Evolutionary conservation across 2,888 invertebrate species (phyloP), one percentile per base, ranked within the genome.

Genomic region (Hetaerina titia): DNA sequence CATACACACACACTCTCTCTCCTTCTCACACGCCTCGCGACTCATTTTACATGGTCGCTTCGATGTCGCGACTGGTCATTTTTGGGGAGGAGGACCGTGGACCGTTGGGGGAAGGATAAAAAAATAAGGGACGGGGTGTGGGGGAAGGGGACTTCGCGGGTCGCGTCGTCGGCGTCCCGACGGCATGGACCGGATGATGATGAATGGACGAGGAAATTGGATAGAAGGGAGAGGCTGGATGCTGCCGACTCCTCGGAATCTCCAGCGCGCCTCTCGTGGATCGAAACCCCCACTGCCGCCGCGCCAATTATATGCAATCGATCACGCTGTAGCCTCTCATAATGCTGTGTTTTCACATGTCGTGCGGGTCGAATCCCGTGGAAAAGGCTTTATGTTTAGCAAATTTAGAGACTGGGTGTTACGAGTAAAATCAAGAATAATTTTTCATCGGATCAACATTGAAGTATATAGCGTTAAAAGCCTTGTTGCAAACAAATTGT

Each of bases 151-250:
- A 31, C 31, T 31, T 31, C 25, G 25, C 81, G 81, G 81, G 69
- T n/a, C 22, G 69, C 69, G 69, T 31, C 81, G 9, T 11, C 25
- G 81, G 9, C 25, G 25, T 31, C 13, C 69, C 69, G 69, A 22
- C 69, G 69, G 69, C 81, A 13, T 31, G 13, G 25, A 31, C 25
- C 25, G 11, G 81, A 81, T 6, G 22, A 81, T 81, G 81, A 81
- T 69, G 69, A 69, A 81, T 81, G 81, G 31, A 19, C 81, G 31
- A 31, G 81, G 81, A 31, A 81, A 81, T 81, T 81, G 81, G n/a
- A 22, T 22, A 11, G 81, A 15, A 31, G 9, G 81, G 31, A 13
- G 31, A 11, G 81, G 13, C 45, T 45, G 1, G n/a, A 7, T 22
- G 69, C n/a, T 22, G n/a, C 5, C 19, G 69, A 22, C 22, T 19